Percentiles rank a stretch among this genome's conserved stretches.
Evolutionary conservation across 2,888 invertebrate genomes (phyloP).

Genomic region (Drosophila recens): DNA sequence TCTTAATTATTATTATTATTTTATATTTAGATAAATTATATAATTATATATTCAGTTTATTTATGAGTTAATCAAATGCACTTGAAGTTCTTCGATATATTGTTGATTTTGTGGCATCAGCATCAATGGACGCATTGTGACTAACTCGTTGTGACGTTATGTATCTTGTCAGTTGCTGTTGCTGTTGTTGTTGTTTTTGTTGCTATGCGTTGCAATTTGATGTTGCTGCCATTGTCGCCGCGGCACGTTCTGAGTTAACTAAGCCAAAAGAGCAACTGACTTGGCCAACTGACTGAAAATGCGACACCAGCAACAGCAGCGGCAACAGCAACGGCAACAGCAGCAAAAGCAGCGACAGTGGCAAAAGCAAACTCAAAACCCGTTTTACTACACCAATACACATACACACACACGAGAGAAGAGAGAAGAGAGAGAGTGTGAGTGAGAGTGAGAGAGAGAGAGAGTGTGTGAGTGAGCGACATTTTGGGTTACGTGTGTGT

Average conservation of each 20-base stretch:
- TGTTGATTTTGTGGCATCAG: constrained; percentile 1
- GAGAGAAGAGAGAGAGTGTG: constrained; percentile 13
- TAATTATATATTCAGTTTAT: background rate
- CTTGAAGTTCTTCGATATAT: background rate
- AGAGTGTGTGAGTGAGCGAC: background rate
- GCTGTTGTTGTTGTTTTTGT: constrained; percentile 38
- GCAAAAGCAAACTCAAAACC: constrained; percentile 76
- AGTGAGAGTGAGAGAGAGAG: constrained; percentile 7
- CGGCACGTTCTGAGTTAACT: constrained; percentile 78
- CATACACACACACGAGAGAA: constrained; percentile 12
- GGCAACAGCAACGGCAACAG: constrained; percentile 38
- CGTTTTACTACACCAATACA: constrained; percentile 68
- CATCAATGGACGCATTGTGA: constrained; percentile 42
- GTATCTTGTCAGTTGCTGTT: constrained; percentile 26
- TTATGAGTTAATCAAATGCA: background rate
- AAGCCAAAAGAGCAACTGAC: constrained; percentile 81
- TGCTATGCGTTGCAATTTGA: constrained; percentile 53
- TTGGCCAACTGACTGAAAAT: constrained; percentile 76
- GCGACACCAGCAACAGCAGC: constrained; percentile 59
- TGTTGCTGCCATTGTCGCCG: constrained; percentile 61
- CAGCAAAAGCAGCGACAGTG: constrained; percentile 28
- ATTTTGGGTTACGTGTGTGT: constrained; percentile 28
- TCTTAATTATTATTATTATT: background rate
- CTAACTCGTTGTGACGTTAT: constrained; percentile 64
- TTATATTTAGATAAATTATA: background rate